A percentile compares a stretch with the other conserved stretches of the same genome.
These are phyloP conservation scores for Oryzias celebensis DNA, from an alignment of 2,113 vertebrate species.

Conservation along the genomic window DNA sequence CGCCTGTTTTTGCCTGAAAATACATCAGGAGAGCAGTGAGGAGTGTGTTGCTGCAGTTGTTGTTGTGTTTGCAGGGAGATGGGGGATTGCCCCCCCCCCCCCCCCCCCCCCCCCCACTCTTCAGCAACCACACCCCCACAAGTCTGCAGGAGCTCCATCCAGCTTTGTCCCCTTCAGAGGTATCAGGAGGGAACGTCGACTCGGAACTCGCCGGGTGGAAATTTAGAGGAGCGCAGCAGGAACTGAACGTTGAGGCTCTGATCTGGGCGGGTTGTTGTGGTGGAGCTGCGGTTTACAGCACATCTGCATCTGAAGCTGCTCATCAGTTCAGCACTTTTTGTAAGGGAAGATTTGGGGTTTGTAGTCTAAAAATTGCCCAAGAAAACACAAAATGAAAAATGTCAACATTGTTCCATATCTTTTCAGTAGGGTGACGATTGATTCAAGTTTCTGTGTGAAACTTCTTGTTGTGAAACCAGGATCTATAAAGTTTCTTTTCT, in stretches of 20 bases:
- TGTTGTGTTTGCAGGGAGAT: conserved; percentile 70
- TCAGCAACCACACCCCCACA: conserved; percentile 21
- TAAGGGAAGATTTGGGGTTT: background rate
- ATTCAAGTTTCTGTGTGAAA: no score
- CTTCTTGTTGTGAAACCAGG: no score
- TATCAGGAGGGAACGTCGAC: conserved; percentile 31
- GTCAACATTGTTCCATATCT: no score
- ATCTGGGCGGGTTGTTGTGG: background rate
- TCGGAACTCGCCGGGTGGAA: background rate
- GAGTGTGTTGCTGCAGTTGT: conserved; percentile 66
- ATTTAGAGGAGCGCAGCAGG: background rate
- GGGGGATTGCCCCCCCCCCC: conserved; percentile 43
- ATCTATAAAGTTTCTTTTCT: no score
- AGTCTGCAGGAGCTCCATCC: conserved; percentile 25
- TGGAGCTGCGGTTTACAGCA: background rate
- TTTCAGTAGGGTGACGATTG: no score
- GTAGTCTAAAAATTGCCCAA: background rate
- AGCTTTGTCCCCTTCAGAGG: conserved; percentile 46
- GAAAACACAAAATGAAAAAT: no score
- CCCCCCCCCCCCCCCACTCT: conserved; percentile 29
- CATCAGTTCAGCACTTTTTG: background rate
- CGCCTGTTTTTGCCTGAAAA: conserved; percentile 89
- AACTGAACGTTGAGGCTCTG: background rate
- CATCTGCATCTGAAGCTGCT: background rate
- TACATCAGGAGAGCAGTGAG: conserved; percentile 76